A percentile compares a stretch with the other conserved stretches of the same genome.
Conservation (phyloP, 2,113 vertebrate genomes). For the Ancistrus triradiatus region DNA sequence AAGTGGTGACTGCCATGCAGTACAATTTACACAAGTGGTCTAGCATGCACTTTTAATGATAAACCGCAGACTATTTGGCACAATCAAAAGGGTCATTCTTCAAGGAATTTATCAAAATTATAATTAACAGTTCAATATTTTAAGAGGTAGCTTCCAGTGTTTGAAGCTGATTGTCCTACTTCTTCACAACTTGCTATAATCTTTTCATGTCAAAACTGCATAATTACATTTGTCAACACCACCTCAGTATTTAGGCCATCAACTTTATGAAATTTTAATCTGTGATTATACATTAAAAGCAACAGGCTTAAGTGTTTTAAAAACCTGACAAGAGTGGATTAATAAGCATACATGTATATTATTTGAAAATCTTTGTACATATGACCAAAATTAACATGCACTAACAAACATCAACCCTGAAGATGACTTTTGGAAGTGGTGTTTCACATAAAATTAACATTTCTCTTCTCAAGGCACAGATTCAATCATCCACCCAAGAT, state of each 20-base stretch:
- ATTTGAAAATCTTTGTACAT: conserved; percentile 15
- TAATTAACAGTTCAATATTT: background rate
- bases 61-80: conserved; percentile 26
- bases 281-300: background rate
- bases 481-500: conserved; percentile 16
- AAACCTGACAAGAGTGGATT: conserved; percentile 15
- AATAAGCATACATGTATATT: conserved; percentile 4
- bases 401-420: no score
- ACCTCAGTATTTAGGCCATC: conserved; percentile 33
- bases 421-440: background rate
- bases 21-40: conserved; percentile 31
- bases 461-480: conserved; percentile 32
- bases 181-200: conserved; percentile 33
- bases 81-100: conserved; percentile 24
- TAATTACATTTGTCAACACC: conserved; percentile 25
- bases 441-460: background rate
- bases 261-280: background rate
- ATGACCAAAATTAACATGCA: conserved; percentile 20
- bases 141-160: conserved; percentile 34
- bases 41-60: conserved; percentile 58
- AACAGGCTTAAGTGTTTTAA: background rate
- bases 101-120: conserved; percentile 16
- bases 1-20: conserved; percentile 39
- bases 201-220: conserved; percentile 35
- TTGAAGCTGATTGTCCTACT: conserved; percentile 48